phyloP scores from a whole-genome alignment of 2,113 vertebrate genomes.

The Corvus cornix region DNA sequence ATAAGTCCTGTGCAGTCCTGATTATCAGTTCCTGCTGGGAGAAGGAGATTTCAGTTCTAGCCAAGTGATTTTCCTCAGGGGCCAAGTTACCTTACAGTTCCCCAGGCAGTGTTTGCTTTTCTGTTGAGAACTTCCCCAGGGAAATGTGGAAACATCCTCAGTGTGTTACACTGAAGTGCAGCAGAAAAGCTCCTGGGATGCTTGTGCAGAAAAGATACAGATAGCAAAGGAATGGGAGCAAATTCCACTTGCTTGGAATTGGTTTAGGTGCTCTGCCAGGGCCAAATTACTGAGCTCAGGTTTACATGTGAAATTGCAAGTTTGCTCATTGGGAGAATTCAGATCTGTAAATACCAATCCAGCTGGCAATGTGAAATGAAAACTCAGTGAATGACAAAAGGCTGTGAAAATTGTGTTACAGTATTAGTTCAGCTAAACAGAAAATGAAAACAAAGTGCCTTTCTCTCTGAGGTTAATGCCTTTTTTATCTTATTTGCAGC shows the following conservation, averaged over 20 bases:
- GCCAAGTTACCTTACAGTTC: background rate
- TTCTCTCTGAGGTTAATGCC: background rate
- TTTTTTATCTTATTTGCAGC: constrained; percentile 72
- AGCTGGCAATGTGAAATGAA: background rate
- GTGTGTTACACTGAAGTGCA: background rate
- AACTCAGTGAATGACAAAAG: background rate
- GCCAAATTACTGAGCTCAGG: background rate
- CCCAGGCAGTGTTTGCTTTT: background rate
- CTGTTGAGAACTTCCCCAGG: background rate
- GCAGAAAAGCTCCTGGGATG: background rate
- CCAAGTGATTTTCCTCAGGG: background rate
- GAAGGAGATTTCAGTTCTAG: background rate
- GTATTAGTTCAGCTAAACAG: background rate
- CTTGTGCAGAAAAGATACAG: background rate
- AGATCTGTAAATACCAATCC: background rate
- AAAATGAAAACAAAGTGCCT: background rate
- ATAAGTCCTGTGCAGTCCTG: background rate
- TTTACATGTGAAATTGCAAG: background rate
- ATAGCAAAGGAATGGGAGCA: background rate
- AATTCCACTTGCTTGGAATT: background rate
- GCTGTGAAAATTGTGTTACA: background rate
- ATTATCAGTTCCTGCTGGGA: background rate
- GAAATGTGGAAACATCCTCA: background rate
- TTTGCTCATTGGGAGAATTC: background rate
- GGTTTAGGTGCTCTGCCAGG: background rate